These are phyloP conservation scores for Aurelia aurita DNA, from an alignment of 30 jellyfish, hydroid and myxozoan genomes.

Conservation along the genomic window DNA sequence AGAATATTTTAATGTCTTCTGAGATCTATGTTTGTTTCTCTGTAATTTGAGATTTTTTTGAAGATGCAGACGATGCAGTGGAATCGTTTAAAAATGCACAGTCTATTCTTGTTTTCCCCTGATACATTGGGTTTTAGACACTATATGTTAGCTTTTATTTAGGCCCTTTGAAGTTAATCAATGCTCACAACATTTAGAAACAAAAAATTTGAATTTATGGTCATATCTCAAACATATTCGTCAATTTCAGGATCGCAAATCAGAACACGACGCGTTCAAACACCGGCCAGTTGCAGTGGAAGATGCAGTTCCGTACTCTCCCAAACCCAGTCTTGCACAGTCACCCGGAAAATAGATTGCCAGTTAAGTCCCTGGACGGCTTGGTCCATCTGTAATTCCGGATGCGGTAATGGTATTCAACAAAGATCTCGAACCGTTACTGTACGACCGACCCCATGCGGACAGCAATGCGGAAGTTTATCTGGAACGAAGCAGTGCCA, in stretches of 20 bases:
- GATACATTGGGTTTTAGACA: no score
- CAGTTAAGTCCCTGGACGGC: constrained; percentile 81
- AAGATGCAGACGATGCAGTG: no score
- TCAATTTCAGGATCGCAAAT: constrained; percentile 62
- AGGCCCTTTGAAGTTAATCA: no score
- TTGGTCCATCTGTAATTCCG: constrained; percentile 85
- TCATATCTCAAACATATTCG: background rate
- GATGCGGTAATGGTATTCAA: constrained; percentile 85
- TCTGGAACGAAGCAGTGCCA: constrained; percentile 60
- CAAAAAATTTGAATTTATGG: background rate
- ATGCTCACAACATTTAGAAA: background rate
- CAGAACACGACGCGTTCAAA: constrained; percentile 66
- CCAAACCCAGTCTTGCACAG: constrained; percentile 72
- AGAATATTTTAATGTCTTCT: no score
- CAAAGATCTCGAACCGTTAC: constrained; percentile 72
- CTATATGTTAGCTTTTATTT: no score
- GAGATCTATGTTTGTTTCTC: no score
- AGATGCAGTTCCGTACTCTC: constrained; percentile 58
- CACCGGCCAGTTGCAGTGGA: constrained; percentile 83
- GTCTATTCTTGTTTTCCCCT: no score
- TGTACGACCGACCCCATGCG: constrained; percentile 67
- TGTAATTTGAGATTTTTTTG: no score
- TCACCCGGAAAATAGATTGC: constrained; percentile 71
- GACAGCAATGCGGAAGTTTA: constrained; percentile 69
- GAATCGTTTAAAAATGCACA: no score